Base-by-base conservation (phyloP, 2,797 vertebrate species). In the Podarcis lilfordi region DNA sequence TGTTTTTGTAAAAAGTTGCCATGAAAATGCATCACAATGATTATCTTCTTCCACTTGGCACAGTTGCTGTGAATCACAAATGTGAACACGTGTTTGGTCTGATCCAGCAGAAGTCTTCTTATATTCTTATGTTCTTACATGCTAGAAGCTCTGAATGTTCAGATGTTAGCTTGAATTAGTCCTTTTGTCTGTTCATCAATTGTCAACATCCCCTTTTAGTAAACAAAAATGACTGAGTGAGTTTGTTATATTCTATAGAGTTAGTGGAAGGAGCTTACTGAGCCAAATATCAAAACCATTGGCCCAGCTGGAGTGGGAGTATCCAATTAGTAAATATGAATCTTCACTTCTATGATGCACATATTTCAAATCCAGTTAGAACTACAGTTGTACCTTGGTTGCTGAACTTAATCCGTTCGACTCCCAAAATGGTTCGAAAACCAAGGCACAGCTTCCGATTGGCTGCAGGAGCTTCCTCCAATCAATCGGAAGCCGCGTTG, bases 201-300 rank as follows among this genome's bases (percentile, higher is more conserved):
- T 68, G 37, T 68, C 29, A 23, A 5, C 1, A 66, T 68, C 61
- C 37, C 66, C 40, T 64, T 37, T 21, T 66, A 76, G 61, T 64
- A 19, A 45, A 45, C 27, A 40, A 77, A 59, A 66, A 77, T 77
- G n/a, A 27, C 59, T 37, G 75, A 55, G 50, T 55, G 84, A 27
- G 9, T 29, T n/a, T 37, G 23, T 77, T 78, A 40, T 45, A 43
- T 68, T 32, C 40, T 4, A 23, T 17, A 43, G 11, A 32, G 75
- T 35, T 25, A 78, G 59, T 8, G 45, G 59, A 17, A 86, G 37
- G 40, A 32, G 59, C 37, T 61, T 66, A 40, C 29, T 66, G 74
- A 77, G 75, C 17, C 75, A 77, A 78, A 45, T 78, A 86, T 78
- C 66, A 86, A 78, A 85, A 68, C 55, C 10, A 10, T 21, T 40